Percentiles rank a stretch among this genome's conserved stretches.
phyloP scores from a whole-genome alignment of 2,113 vertebrate genomes.

The Daphoenositta chrysoptera region DNA sequence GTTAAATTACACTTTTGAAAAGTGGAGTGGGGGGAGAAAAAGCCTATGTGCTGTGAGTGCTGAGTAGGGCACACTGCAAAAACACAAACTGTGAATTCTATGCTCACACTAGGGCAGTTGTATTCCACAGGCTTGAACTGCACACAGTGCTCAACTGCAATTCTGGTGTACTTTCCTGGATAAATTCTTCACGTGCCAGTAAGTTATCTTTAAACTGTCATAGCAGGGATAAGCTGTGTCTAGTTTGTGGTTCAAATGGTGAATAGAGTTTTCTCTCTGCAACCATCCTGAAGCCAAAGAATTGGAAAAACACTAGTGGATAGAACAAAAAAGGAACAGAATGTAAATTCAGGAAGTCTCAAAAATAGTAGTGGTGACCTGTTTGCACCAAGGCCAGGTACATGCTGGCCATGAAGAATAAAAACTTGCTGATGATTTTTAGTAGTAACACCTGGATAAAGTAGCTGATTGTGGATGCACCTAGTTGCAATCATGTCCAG shows the following conservation, averaged over 20 bases:
- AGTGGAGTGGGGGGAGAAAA: neutral
- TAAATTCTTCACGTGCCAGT: neutral
- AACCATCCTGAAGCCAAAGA: neutral
- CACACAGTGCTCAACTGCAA: neutral
- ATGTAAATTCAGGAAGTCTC: neutral
- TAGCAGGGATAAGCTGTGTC: neutral
- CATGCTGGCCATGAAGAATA: neutral
- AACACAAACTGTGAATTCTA: neutral
- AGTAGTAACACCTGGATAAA: neutral
- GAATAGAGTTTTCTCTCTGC: neutral
- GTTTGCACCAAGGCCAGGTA: neutral
- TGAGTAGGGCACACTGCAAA: neutral
- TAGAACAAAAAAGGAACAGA: neutral
- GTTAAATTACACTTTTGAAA: neutral
- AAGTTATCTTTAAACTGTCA: neutral
- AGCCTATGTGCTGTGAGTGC: neutral
- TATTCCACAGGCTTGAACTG: neutral
- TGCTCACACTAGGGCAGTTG: neutral
- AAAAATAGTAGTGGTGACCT: neutral
- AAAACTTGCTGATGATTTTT: neutral
- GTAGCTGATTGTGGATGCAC: neutral
- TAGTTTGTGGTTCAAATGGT: neutral
- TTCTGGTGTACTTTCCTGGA: neutral
- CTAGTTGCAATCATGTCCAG: neutral
- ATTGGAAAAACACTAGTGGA: neutral